Base-by-base conservation (phyloP, 2,797 vertebrate genomes). In the Ctenochaetus hawaiiensis region DNA sequence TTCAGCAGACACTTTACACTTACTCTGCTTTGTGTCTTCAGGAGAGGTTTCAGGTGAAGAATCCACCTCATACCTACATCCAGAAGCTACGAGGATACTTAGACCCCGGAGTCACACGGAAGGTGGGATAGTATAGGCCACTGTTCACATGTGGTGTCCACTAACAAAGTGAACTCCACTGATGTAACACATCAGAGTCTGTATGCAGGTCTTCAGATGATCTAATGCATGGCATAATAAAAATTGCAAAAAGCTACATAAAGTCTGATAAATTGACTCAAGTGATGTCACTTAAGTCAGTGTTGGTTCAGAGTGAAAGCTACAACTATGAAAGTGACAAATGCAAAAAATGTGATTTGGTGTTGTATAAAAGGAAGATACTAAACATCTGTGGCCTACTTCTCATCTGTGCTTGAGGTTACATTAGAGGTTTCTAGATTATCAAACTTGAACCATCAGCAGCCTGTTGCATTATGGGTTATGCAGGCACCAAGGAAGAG, bases 31-130 rank as follows among this genome's bases (percentile, higher is more conserved):
- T 85, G 12, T 69, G 8, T 85, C 65, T 67, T 58, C 92, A 99
- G 98, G 98, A 99, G 91, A 96, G 98, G 66, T 99, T 99, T 92
- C 98, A 99, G 86, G 98, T 99, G 90, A 99, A 99, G 95, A 99
- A 99, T 73, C 98, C 98, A 43, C 98, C 98, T 1, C 98, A 99
- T 77, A 98, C 98, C 0, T 99, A 99, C 81, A 99, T 99, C 90
- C 97, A 98, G 90, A 99, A 99, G 92, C 88, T 99, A 77, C 96
- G 97, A 87, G 97, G 98, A 70, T 99, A 98, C 91, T 94, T 99
- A 88, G 98, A 99, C 90, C 97, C 98, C 1, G 96, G 96, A 67
- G 98, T 99, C 78, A 99, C 98, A 67, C 97, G 97, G 86, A 99
- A 99, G 97, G 98, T 99, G 92, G 94, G 96, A 63, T 6, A 8